Conservation (phyloP, 2,797 vertebrate species). For the Tenualosa thibaudeaui region DNA sequence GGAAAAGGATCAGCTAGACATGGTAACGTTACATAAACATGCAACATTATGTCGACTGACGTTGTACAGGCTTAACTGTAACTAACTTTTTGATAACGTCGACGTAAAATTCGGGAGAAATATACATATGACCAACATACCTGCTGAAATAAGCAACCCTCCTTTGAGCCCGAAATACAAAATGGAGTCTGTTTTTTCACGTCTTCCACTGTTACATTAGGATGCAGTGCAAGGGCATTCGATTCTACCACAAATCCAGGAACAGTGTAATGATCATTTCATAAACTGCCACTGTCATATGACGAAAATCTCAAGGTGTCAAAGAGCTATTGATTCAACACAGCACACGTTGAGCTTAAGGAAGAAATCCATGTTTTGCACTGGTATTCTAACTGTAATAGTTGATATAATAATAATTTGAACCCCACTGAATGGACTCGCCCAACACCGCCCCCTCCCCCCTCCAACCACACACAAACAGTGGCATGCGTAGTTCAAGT, state of each 20-base stretch:
- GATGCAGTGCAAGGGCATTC: conserved; percentile 8
- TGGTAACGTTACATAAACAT: background rate
- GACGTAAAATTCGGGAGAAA: background rate
- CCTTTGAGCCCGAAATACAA: background rate
- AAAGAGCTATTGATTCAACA: too few species aligned
- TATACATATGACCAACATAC: background rate
- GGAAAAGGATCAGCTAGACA: background rate
- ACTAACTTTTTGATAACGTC: background rate
- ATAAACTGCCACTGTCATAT: background rate
- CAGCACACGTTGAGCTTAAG: background rate
- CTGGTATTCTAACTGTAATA: background rate
- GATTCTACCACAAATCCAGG: conserved; percentile 9
- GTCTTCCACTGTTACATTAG: background rate
- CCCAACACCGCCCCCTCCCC: background rate
- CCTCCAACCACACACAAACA: background rate
- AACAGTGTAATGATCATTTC: background rate
- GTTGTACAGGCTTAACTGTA: background rate
- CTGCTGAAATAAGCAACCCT: background rate
- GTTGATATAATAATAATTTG: background rate
- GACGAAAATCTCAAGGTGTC: background rate
- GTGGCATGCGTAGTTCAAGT: background rate
- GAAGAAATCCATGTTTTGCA: background rate
- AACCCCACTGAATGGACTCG: background rate
- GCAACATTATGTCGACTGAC: background rate
- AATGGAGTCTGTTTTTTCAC: conserved; percentile 15